Conservation (phyloP, 2,113 vertebrate species). For the Macrotis lagotis region DNA sequence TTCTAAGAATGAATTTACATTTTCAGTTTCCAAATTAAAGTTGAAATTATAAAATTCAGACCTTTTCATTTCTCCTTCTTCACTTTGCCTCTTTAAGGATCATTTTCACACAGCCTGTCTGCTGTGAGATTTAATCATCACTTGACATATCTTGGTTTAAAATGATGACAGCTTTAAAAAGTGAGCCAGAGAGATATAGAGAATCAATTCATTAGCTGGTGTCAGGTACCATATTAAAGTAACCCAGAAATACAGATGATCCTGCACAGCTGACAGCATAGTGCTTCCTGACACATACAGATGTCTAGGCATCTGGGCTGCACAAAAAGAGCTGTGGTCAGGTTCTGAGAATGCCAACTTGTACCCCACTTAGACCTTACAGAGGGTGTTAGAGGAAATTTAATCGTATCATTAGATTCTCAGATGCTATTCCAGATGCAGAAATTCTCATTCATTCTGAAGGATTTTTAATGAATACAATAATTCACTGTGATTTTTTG, state of each 20-base stretch:
- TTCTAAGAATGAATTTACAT: background rate
- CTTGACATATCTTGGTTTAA: conserved; percentile 59
- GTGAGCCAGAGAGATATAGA: conserved; percentile 51
- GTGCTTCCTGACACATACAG: background rate
- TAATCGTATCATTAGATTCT: background rate
- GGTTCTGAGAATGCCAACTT: background rate
- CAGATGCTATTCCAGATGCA: background rate
- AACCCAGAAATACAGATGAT: conserved; percentile 19
- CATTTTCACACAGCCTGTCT: conserved; percentile 43
- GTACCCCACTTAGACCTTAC: background rate
- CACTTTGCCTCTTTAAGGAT: conserved; percentile 51
- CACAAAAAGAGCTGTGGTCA: background rate
- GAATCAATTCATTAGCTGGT: conserved; percentile 43
- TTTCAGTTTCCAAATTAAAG: conserved; percentile 22
- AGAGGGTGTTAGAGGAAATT: background rate
- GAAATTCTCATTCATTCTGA: background rate
- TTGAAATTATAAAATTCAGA: background rate
- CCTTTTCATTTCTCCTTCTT: background rate
- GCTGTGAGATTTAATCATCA: conserved; percentile 69
- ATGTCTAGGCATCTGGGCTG: background rate
- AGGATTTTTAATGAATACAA: conserved; percentile 5
- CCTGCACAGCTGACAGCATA: background rate
- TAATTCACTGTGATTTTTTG: background rate
- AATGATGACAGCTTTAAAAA: conserved; percentile 65
- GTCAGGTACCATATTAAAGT: background rate